phyloP scores from a whole-genome alignment of 1,140 invertebrate species.

The Ptiloglossa arizonensis region DNA sequence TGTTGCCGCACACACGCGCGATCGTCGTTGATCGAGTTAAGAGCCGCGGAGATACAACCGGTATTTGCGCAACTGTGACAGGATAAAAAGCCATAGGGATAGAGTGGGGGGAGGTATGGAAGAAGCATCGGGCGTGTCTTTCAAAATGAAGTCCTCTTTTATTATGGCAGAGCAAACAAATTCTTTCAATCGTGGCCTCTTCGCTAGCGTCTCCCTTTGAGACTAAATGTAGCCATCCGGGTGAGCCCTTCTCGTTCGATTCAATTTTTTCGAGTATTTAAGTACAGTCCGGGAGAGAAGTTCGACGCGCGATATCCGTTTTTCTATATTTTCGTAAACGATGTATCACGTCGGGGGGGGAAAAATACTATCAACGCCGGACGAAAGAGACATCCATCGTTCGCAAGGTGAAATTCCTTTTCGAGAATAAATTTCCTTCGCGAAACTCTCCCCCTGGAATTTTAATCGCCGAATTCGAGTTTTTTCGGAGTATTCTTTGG shows the following conservation, averaged over 20 bases:
- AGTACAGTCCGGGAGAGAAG: conserved; percentile 29
- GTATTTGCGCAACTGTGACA: conserved; percentile 26
- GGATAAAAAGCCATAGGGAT: conserved; percentile 3
- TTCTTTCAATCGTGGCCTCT: conserved; percentile 50
- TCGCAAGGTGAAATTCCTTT: too few species aligned
- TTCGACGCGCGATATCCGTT: not conserved
- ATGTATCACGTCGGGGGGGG: too few species aligned
- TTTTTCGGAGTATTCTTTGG: too few species aligned
- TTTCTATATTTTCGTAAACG: too few species aligned
- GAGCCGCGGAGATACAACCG: not conserved
- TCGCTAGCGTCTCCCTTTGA: conserved; percentile 54
- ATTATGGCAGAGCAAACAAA: conserved; percentile 54
- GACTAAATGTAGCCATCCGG: conserved; percentile 49
- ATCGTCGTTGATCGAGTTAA: conserved; percentile 19
- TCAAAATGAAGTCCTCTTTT: conserved; percentile 46
- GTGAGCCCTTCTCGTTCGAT: conserved; percentile 39
- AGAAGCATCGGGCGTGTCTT: conserved; percentile 43
- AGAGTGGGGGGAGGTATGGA: not conserved
- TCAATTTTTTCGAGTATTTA: conserved; percentile 50
- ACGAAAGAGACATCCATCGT: too few species aligned
- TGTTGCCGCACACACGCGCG: not conserved
- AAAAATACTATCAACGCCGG: too few species aligned
- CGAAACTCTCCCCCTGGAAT: too few species aligned
- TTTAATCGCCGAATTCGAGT: too few species aligned
- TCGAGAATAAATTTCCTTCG: too few species aligned